These are phyloP conservation scores for Pseudachorutes palmiensis DNA, from an alignment of 1,140 invertebrate species.

Conservation along the genomic window DNA sequence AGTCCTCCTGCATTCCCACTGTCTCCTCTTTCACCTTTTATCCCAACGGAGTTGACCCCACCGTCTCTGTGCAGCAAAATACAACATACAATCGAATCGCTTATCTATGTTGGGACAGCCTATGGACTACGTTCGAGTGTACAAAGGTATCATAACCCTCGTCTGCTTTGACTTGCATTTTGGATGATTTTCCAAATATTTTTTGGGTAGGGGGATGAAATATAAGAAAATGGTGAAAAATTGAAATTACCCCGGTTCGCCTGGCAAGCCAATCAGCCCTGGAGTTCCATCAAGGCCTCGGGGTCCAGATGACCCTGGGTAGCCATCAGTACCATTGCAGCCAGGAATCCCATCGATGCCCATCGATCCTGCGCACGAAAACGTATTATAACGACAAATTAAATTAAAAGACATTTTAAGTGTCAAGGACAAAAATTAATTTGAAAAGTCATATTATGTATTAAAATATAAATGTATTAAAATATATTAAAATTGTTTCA, in stretches of 20 bases:
- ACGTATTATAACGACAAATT: background rate
- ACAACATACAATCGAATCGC: no score
- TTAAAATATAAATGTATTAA: no score
- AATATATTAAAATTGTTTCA: no score
- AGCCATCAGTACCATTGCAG: background rate
- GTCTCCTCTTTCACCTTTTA: slow-evolving; percentile 26
- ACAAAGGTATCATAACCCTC: no score
- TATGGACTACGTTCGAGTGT: no score
- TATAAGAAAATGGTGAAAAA: no score
- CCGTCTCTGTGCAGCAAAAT: no score
- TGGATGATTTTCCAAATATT: background rate
- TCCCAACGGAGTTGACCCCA: no score
- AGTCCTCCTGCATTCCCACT: background rate
- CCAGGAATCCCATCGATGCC: background rate
- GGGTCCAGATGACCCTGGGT: background rate
- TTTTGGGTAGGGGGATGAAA: no score
- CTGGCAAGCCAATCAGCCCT: background rate
- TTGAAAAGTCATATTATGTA: no score
- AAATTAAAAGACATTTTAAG: background rate
- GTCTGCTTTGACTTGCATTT: no score
- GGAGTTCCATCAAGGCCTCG: background rate
- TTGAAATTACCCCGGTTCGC: background rate
- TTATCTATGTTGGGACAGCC: no score
- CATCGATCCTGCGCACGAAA: background rate
- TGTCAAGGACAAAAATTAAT: background rate